A percentile compares a stretch with the other conserved stretches of the same genome.
These are phyloP conservation scores for Antechinus stuartii DNA, from an alignment of 2,113 vertebrate genomes.

Conservation along the genomic window DNA sequence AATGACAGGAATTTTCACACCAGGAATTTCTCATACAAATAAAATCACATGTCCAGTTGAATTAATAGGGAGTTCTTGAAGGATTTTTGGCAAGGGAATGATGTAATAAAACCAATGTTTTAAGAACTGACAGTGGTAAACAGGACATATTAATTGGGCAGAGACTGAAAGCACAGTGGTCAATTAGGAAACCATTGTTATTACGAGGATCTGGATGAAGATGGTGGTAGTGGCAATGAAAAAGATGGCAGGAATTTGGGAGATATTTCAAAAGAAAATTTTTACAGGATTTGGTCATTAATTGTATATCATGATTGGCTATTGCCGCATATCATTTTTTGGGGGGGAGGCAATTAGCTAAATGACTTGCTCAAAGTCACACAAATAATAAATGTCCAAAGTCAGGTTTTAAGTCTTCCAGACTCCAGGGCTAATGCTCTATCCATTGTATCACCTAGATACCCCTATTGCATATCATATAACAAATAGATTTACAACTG, in stretches of 20 bases:
- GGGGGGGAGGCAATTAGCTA: too few species aligned
- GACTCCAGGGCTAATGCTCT: too few species aligned
- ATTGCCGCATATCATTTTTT: too few species aligned
- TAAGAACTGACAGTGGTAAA: neutral
- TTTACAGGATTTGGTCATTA: neutral
- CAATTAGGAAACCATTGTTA: neutral
- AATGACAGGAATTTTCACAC: neutral
- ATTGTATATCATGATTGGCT: neutral
- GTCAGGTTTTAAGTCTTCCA: too few species aligned
- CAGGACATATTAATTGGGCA: neutral
- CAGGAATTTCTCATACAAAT: neutral
- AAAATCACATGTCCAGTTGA: neutral
- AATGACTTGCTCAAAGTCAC: too few species aligned
- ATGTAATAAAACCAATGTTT: neutral
- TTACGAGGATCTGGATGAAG: neutral
- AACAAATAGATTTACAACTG: too few species aligned
- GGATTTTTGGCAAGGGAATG: neutral
- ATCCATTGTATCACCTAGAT: too few species aligned
- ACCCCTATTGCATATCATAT: too few species aligned
- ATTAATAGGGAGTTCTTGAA: neutral
- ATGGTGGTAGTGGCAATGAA: neutral
- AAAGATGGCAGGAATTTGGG: neutral
- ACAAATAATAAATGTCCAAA: too few species aligned
- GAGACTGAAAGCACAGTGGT: neutral
- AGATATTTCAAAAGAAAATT: neutral